Conservation (phyloP, 1,140 invertebrate species). For the Pseudomyrmex gracilis region DNA sequence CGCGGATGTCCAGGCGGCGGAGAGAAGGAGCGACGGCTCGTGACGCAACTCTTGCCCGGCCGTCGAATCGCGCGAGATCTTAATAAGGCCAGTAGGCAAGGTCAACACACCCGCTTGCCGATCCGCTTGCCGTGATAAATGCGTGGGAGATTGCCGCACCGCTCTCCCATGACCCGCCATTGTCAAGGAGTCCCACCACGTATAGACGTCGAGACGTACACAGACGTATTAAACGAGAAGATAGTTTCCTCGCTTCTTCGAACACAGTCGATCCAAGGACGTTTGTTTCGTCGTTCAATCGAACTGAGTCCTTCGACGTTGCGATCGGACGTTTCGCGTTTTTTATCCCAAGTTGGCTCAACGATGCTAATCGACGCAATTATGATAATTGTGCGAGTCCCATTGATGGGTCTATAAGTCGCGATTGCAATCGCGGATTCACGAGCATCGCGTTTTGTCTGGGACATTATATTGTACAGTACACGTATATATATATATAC, state of each 20-base stretch:
- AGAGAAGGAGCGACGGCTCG: constrained; percentile 13
- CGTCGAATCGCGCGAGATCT: constrained; percentile 60
- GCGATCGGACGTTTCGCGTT: constrained; percentile 5
- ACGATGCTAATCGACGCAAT: constrained; percentile 27
- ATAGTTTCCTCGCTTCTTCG: constrained; percentile 49
- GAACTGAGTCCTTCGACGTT: constrained; percentile 13
- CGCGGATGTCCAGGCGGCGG: constrained; percentile 16
- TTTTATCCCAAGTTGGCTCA: constrained; percentile 9
- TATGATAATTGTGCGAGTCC: background rate
- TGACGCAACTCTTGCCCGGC: constrained; percentile 51
- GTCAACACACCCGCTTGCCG: constrained; percentile 73
- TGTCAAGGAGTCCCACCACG: constrained; percentile 76
- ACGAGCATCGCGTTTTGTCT: background rate
- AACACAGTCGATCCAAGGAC: constrained; percentile 66
- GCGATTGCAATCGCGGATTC: constrained; percentile 22
- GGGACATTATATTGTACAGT: background rate
- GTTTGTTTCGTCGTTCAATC: constrained; percentile 17
- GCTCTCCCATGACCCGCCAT: constrained; percentile 82
- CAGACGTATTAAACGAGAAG: constrained; percentile 27
- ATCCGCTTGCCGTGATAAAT: constrained; percentile 71
- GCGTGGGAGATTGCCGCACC: constrained; percentile 78
- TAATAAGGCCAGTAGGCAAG: constrained; percentile 81
- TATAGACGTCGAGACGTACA: too few species aligned
- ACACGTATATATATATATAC: too few species aligned
- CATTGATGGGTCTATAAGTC: constrained; percentile 29